Evolutionary conservation across 2,888 invertebrate species (phyloP).

Genomic region (Piscicola geometra): DNA sequence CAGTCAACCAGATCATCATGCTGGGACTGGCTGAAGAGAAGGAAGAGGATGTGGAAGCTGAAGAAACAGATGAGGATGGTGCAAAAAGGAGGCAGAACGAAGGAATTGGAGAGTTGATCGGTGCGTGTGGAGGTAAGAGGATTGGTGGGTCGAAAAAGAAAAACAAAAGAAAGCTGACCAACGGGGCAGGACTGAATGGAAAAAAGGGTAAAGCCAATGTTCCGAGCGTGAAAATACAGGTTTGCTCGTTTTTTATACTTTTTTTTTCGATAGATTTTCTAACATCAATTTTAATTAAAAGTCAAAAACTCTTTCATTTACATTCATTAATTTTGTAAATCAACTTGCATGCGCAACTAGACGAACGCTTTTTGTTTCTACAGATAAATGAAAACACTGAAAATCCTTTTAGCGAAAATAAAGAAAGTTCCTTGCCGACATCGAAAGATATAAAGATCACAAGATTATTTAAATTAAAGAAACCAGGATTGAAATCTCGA

Average conservation of each 20-base stretch:
- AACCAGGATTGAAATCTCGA: neutral
- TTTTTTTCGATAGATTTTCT: neutral
- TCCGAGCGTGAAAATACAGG: constrained; percentile 16
- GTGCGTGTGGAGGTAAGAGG: neutral
- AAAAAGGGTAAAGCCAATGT: neutral
- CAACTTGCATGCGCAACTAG: too few relatives aligned
- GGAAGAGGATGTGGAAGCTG: neutral
- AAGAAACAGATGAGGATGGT: neutral
- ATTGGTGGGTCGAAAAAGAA: neutral
- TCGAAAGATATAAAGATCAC: neutral
- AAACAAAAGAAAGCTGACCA: neutral
- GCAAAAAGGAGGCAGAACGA: neutral
- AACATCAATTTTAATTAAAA: constrained; percentile 14
- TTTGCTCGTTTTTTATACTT: neutral
- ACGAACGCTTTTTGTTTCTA: too few relatives aligned
- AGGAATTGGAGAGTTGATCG: neutral
- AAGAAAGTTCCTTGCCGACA: neutral
- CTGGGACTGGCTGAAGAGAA: constrained; percentile 40
- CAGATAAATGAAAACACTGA: constrained; percentile 9
- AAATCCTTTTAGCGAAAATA: constrained; percentile 3
- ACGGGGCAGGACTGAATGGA: neutral
- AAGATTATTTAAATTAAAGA: neutral
- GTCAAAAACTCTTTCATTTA: neutral
- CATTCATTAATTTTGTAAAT: too few relatives aligned
- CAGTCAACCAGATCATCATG: constrained; percentile 49